Percentiles rank a stretch among this genome's conserved stretches.
phyloP scores from a whole-genome alignment of 2,113 vertebrate species.

The Aldabrachelys gigantea region DNA sequence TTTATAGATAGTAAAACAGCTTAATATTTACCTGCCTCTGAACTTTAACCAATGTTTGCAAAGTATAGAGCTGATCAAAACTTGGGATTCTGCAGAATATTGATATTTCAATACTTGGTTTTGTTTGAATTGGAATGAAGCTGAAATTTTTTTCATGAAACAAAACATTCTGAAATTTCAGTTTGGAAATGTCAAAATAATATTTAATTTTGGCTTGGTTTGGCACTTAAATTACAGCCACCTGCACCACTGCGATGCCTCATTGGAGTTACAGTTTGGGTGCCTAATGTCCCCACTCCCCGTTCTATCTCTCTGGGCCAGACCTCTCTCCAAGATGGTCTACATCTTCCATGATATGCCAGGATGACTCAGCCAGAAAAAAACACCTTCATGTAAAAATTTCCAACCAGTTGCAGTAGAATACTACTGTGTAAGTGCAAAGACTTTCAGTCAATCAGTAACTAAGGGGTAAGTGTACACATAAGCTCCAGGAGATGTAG shows the following conservation, averaged over 20 bases:
- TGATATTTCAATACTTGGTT: background rate
- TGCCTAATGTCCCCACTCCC: accelerated
- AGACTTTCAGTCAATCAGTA: background rate
- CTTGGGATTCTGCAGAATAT: background rate
- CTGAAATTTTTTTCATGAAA: background rate
- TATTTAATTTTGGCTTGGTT: background rate
- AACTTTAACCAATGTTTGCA: background rate
- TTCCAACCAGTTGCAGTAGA: background rate
- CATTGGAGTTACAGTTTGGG: background rate
- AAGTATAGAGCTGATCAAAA: background rate
- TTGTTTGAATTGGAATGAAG: background rate
- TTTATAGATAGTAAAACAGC: no score
- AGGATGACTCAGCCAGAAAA: background rate
- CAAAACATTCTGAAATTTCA: background rate
- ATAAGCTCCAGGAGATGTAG: background rate
- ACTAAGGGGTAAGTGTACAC: background rate
- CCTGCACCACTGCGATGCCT: accelerated
- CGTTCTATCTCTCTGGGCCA: background rate
- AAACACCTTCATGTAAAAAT: background rate
- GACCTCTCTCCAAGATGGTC: background rate
- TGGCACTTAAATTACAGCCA: background rate
- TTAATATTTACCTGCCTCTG: background rate
- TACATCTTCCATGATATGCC: background rate
- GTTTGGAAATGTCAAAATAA: background rate
- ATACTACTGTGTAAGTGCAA: background rate